Evolutionary conservation across 2,113 vertebrate species (phyloP).

Genomic region (Peromyscus polionotus): DNA sequence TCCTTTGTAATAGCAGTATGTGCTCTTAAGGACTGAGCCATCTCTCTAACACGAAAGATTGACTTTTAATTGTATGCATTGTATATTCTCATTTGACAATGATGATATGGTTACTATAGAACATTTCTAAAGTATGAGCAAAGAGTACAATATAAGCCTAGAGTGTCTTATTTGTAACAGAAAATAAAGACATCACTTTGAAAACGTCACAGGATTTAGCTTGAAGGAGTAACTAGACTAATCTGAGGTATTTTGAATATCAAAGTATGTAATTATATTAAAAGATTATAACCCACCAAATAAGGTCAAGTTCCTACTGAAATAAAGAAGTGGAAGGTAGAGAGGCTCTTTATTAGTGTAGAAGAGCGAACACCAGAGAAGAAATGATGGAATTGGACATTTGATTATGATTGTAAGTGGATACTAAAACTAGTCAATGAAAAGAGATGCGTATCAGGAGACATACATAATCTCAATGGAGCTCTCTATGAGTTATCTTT

Average conservation of each 20-base stretch:
- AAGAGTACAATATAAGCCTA: background rate
- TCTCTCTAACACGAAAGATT: background rate
- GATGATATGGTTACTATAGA: background rate
- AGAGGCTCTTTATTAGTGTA: background rate
- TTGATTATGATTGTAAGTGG: background rate
- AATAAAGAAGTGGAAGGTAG: background rate
- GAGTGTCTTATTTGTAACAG: background rate
- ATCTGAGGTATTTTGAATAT: background rate
- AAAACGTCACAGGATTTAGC: background rate
- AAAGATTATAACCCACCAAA: background rate
- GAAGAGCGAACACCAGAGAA: background rate
- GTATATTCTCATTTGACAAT: conserved; percentile 15
- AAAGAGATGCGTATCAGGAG: background rate
- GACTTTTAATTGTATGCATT: background rate
- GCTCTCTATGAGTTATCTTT: background rate
- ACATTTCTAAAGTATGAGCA: background rate
- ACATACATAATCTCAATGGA: conserved; percentile 26
- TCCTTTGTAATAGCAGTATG: background rate
- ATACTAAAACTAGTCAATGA: conserved; percentile 16
- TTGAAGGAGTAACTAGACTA: background rate
- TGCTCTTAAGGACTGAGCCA: background rate
- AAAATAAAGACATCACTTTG: conserved; percentile 17
- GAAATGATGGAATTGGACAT: background rate
- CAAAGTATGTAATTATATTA: conserved; percentile 12
- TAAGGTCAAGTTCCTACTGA: background rate